A percentile compares a stretch with the other conserved stretches of the same genome.
Evolutionary conservation across 2,888 invertebrate species (phyloP).

Genomic region (Drosophila kokeensis): DNA sequence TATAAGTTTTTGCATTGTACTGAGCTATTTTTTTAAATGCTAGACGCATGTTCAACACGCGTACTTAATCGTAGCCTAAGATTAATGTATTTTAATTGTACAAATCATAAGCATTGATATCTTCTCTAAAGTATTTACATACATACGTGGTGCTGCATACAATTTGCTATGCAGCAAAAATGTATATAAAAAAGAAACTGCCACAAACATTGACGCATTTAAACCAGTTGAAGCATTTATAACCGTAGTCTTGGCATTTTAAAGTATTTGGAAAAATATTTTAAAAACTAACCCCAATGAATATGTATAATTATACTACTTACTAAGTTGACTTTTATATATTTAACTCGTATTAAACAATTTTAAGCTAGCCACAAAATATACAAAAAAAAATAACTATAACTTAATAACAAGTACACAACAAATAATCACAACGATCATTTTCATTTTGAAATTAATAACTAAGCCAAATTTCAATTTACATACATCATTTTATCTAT

Average conservation of each 20-base stretch:
- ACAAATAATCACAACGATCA: slow-evolving; percentile 39
- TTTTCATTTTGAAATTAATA: slow-evolving; percentile 35
- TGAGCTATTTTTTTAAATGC: slow-evolving; percentile 38
- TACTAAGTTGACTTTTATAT: slow-evolving; percentile 38
- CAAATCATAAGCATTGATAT: slow-evolving; percentile 58
- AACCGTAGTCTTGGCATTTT: slow-evolving; percentile 47
- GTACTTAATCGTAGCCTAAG: slow-evolving; percentile 39
- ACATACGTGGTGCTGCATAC: slow-evolving; percentile 57
- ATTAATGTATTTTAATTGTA: slow-evolving; percentile 42
- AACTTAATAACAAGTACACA: slow-evolving; percentile 11
- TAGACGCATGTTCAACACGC: slow-evolving; percentile 65
- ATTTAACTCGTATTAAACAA: background rate
- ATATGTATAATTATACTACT: slow-evolving; percentile 24
- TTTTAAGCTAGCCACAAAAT: slow-evolving; percentile 41
- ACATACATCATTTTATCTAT: slow-evolving; percentile 31
- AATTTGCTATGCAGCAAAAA: slow-evolving; percentile 51
- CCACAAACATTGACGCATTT: slow-evolving; percentile 68
- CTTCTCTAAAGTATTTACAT: slow-evolving; percentile 61
- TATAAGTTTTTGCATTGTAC: slow-evolving; percentile 29
- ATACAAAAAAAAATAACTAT: slow-evolving; percentile 27
- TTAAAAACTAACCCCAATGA: slow-evolving; percentile 28
- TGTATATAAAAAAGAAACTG: slow-evolving; percentile 64
- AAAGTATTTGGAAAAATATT: slow-evolving; percentile 18
- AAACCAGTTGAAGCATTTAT: slow-evolving; percentile 76
- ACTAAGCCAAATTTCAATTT: slow-evolving; percentile 41